Base-by-base conservation (phyloP, 2,888 invertebrate genomes). In the Drosophila phalerata region DNA sequence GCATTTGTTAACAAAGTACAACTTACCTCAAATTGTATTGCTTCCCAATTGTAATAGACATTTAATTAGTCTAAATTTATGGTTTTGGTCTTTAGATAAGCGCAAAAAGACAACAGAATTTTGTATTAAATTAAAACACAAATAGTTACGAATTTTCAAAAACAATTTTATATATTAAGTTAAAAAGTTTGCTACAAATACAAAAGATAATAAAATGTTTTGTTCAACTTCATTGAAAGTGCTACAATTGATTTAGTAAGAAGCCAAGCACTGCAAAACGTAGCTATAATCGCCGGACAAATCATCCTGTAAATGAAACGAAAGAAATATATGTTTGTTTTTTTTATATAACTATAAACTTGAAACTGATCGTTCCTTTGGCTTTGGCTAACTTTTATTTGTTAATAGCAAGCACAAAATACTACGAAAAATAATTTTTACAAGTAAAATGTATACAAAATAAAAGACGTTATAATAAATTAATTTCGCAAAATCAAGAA, bases 241-340 rank as follows among this genome's bases (percentile, higher is more conserved):
- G 43, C 56, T 45, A 45, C 15, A 65, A 45, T 60, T 47, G 30
- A 43, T 60, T 81, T 83, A 91, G 69, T 91, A 92, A 30, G 91
- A 90, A 64, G 90, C 90, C 75, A 92, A 79, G 53, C 83, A 69
- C 57, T 95, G 93, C 93, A 96, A 94, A 88, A 94, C 94, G 92
- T 94, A 93, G 93, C 93, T 93, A 93, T 95, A 95, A 93, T 96
- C 95, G 88, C 96, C 95, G 78, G 93, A 94, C 87, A 95, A 93
- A 93, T 96, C 95, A 84, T 94, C 95, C 95, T 95, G 94, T 53
- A 74, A 85, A 73, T 61, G 73, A 72, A 72, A 69, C 52, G 38
- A 57, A 53, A 62, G 49, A 67, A 68, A 69, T 45, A 17, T 53
- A 37, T 49, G 17, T 66, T 72, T n/a, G n/a, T n/a, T n/a, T n/a